Evolutionary conservation across 2,797 vertebrate species (phyloP), one percentile per base, ranked within the genome.

Genomic region (Poeciliopsis infans): DNA sequence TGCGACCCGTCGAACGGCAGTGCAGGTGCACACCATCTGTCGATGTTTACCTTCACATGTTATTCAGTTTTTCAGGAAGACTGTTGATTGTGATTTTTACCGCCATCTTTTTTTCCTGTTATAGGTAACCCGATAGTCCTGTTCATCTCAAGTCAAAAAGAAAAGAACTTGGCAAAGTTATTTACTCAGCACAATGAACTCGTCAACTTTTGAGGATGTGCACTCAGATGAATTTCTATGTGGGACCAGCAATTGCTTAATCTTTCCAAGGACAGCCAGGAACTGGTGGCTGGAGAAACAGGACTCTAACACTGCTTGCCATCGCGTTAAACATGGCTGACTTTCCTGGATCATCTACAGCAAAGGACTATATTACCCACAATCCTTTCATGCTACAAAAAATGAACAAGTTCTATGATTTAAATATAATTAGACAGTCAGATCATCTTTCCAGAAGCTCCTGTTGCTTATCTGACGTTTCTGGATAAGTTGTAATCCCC

Each of bases 111-210:
- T 83, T 80, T 25, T 78, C 51, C 2, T 81, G n/a, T 92, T 92
- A 23, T 86, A 96, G 96, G 96, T 96, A 83, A 96, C 96, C 77
- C 96, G 96, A 95, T 96, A 96, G 94, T 96, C 86, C 78, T 25
- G 69, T 53, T 74, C 78, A 16, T 79, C 70, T 79, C 59, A 39
- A 83, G 72, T 86, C 61, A 68, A 87, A 64, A 73, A 71, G 25
- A n/a, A 28, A n/a, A 69, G 57, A 82, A 77, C 49, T 66, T 1
- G 85, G 74, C 45, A 76, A 77, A 82, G 82, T 61, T 86, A 85
- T 59, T 88, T 85, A 79, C 72, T 86, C 86, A 92, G 85, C 86
- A 90, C 88, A 90, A 87, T 75, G 89, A 91, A 93, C 91, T 83
- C 77, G 80, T 88, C 78, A 76, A 79, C 59, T 75, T 75, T 66